Evolutionary conservation across 2,113 vertebrate genomes (phyloP).

Genomic region (Balaeniceps rex): DNA sequence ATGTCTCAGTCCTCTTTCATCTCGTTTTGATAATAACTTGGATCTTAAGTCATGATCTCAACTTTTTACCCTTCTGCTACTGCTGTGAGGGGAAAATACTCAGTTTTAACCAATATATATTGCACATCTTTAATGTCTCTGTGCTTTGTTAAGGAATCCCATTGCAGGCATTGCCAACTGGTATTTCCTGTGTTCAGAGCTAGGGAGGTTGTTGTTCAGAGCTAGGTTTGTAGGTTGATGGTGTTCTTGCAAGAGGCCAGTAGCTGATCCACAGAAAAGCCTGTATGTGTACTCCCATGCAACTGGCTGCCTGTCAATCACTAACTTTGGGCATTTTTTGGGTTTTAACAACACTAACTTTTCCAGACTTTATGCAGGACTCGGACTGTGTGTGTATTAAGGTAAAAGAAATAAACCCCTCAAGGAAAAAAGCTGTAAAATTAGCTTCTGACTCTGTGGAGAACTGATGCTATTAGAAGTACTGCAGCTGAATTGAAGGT

Average conservation of each 20-base stretch:
- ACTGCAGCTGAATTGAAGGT: not conserved
- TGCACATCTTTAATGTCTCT: not conserved
- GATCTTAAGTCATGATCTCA: not conserved
- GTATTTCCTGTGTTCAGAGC: not conserved
- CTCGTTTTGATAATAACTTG: not conserved
- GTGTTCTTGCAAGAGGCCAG: not conserved
- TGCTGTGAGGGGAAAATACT: not conserved
- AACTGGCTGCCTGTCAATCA: not conserved
- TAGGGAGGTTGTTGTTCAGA: not conserved
- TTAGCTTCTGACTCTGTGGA: not conserved
- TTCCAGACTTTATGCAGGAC: not conserved
- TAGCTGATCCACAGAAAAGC: not conserved
- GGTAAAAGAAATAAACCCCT: not conserved
- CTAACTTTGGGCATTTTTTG: not conserved
- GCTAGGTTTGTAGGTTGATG: not conserved
- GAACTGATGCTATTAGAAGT: not conserved
- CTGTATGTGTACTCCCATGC: accelerated
- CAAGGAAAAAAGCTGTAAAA: not conserved
- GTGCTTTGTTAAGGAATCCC: not conserved
- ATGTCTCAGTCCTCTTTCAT: not conserved
- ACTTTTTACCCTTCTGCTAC: not conserved
- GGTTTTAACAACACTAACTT: not conserved
- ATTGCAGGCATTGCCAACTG: not conserved
- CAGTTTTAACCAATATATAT: not conserved
- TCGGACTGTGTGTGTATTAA: not conserved